phyloP scores from a whole-genome alignment of 1,140 invertebrate genomes.

The Caenorhabditis remanei region DNA sequence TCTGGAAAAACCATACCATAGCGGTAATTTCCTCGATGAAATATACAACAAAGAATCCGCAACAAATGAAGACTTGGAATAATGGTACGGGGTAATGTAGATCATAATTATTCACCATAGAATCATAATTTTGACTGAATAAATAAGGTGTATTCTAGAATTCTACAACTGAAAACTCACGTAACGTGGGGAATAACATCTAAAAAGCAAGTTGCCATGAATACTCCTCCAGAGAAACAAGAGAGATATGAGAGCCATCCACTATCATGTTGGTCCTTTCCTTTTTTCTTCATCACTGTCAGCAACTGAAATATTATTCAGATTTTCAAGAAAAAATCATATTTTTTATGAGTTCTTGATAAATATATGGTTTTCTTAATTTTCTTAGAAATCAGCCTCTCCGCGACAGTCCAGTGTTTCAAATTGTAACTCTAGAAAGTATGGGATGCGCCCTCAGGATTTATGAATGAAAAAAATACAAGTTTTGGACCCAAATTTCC shows the following conservation, averaged over 20 bases:
- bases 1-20: background rate
- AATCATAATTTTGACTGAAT: slow-evolving; percentile 67
- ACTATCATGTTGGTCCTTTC: slow-evolving; percentile 40
- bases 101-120: slow-evolving; percentile 6
- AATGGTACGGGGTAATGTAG: slow-evolving; percentile 70
- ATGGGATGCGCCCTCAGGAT: no score
- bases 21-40: slow-evolving; percentile 62
- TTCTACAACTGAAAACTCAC: slow-evolving; percentile 80
- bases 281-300: slow-evolving; percentile 54
- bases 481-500: no score
- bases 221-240: slow-evolving; percentile 88
- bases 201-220: slow-evolving; percentile 86
- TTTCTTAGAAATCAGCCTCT: no score
- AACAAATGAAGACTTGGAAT: slow-evolving; percentile 72
- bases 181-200: slow-evolving; percentile 88
- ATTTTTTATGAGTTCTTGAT: no score
- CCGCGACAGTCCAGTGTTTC: no score
- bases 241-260: slow-evolving; percentile 81
- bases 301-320: slow-evolving; percentile 53
- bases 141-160: no score
- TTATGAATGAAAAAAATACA: no score
- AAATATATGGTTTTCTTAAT: no score
- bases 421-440: no score
- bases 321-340: background rate
- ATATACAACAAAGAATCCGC: slow-evolving; percentile 76